phyloP scores from a whole-genome alignment of 2,888 invertebrate genomes.

The Anagyrus pseudococci region DNA sequence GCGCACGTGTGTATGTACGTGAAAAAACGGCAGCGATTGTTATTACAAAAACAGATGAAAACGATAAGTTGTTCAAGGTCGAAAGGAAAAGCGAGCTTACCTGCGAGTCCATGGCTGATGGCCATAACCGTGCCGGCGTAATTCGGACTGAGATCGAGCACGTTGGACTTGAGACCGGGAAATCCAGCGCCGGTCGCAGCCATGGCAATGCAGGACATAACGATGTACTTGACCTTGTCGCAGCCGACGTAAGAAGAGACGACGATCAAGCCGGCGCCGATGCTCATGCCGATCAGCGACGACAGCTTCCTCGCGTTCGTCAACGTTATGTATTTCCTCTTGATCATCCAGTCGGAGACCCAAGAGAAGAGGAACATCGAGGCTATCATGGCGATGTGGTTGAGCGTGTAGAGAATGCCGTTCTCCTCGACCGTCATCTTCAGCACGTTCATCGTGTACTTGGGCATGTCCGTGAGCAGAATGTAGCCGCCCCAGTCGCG shows the following conservation, averaged over 20 bases:
- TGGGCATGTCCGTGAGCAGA: conserved; percentile 44
- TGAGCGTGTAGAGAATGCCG: conserved; percentile 51
- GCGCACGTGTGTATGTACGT: too few species aligned
- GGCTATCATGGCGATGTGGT: conserved; percentile 57
- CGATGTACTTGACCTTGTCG: conserved; percentile 56
- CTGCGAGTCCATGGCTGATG: conserved; percentile 67
- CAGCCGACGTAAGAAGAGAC: conserved; percentile 63
- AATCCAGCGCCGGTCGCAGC: conserved; percentile 56
- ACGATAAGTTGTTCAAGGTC: too few species aligned
- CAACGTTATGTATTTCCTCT: conserved; percentile 51
- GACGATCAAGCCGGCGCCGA: conserved; percentile 59
- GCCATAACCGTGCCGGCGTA: conserved; percentile 57
- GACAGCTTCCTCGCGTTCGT: conserved; percentile 62
- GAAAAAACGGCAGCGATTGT: too few species aligned
- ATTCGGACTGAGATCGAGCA: conserved; percentile 56
- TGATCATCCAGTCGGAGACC: conserved; percentile 60
- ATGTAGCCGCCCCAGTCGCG: conserved; percentile 39
- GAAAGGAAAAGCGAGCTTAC: conserved; percentile 61
- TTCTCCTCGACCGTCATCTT: conserved; percentile 54
- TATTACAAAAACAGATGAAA: too few species aligned
- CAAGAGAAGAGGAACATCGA: conserved; percentile 57
- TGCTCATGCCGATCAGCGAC: conserved; percentile 62
- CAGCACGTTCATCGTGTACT: conserved; percentile 50
- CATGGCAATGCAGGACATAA: conserved; percentile 55
- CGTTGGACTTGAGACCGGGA: conserved; percentile 57